These are phyloP conservation scores for Siderastrea siderea DNA, from an alignment of 92 coral and sea anemone species.

Conservation along the genomic window DNA sequence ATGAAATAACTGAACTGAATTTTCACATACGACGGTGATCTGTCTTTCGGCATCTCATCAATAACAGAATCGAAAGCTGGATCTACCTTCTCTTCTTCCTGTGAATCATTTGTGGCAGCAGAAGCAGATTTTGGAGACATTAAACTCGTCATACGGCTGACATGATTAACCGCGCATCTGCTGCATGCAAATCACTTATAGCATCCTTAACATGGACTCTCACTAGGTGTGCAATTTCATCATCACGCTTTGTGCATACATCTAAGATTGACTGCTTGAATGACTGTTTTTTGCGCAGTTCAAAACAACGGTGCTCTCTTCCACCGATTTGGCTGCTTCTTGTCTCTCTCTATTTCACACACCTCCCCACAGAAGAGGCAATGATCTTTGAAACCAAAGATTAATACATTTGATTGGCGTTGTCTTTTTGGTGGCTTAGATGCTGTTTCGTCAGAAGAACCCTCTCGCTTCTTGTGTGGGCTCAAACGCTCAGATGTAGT, in stretches of 20 bases:
- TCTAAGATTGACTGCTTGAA: too few species aligned
- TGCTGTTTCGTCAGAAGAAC: conserved; percentile 24
- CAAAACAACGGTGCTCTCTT: too few species aligned
- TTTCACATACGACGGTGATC: conserved; percentile 76
- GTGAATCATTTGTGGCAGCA: conserved; percentile 57
- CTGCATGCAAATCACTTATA: too few species aligned
- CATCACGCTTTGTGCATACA: too few species aligned
- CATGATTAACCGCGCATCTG: too few species aligned
- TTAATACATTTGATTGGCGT: conserved; percentile 65
- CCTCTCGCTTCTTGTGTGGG: conserved; percentile 60
- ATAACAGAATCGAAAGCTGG: conserved; percentile 45
- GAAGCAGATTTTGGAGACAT: conserved; percentile 64
- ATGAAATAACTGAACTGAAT: conserved; percentile 53
- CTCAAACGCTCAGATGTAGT: conserved; percentile 64
- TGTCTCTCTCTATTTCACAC: conserved; percentile 64
- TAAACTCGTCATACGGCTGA: conserved; percentile 63
- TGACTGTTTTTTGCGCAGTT: too few species aligned
- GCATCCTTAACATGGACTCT: too few species aligned
- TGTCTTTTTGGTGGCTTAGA: conserved; percentile 45
- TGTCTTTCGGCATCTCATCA: conserved; percentile 60
- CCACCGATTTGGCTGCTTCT: too few species aligned
- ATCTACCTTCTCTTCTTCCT: conserved; percentile 47
- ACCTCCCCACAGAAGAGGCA: conserved; percentile 74
- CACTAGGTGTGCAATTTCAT: too few species aligned
- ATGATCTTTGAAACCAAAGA: conserved; percentile 63